These are phyloP conservation scores for Anastrepha ludens DNA, from an alignment of 1,140 invertebrate genomes.

Conservation along the genomic window DNA sequence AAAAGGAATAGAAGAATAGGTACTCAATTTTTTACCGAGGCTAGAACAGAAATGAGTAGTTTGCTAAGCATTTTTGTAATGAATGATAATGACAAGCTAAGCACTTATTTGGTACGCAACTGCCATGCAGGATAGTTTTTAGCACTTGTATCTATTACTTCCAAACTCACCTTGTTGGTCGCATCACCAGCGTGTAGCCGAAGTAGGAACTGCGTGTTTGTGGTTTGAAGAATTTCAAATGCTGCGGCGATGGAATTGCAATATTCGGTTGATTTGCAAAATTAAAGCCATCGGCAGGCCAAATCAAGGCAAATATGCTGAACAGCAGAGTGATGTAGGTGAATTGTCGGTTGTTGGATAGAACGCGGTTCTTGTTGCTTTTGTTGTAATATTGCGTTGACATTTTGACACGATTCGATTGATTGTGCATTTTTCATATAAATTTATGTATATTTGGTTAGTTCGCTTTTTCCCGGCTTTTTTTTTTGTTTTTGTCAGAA, in stretches of 20 bases:
- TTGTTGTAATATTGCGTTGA: neutral
- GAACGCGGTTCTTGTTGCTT: neutral
- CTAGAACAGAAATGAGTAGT: too few relatives aligned
- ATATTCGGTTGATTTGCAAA: slow-evolving; percentile 64
- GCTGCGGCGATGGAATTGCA: slow-evolving; percentile 62
- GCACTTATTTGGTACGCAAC: too few relatives aligned
- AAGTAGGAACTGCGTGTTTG: slow-evolving; percentile 71
- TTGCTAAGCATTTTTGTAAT: too few relatives aligned
- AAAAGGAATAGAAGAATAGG: too few relatives aligned
- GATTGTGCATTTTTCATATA: slow-evolving; percentile 43
- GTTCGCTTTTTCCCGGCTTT: neutral
- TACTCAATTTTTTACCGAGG: too few relatives aligned
- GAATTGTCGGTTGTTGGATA: neutral
- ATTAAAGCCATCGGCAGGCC: slow-evolving; percentile 62
- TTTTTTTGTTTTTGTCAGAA: slow-evolving; percentile 2
- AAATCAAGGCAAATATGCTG: slow-evolving; percentile 31
- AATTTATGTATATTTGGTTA: slow-evolving; percentile 9
- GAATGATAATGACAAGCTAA: too few relatives aligned
- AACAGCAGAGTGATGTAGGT: slow-evolving; percentile 20
- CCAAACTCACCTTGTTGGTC: slow-evolving; percentile 66
- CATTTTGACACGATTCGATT: slow-evolving; percentile 32
- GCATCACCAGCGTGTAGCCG: slow-evolving; percentile 69
- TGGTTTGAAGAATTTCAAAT: slow-evolving; percentile 63
- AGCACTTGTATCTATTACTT: slow-evolving; percentile 14
- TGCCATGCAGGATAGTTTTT: too few relatives aligned